Base-by-base conservation (phyloP, 2,888 invertebrate genomes). In the Mayetiola destructor region DNA sequence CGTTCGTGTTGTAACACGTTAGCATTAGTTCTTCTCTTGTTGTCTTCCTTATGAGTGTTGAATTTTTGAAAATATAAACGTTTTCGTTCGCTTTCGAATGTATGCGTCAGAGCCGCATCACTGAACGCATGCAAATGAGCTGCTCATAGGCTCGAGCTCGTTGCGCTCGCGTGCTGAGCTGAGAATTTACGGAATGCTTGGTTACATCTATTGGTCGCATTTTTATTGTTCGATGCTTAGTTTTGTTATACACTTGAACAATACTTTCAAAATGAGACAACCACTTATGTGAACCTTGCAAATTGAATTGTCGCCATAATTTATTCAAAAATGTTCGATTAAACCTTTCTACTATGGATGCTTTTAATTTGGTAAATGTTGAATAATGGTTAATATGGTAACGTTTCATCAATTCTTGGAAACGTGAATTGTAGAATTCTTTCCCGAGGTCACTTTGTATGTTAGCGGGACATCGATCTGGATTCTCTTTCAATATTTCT, bases 391-490 rank as follows among this genome's bases (percentile, higher is more conserved):
- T 59, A 53, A 59, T 60, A 32, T 56, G 56, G 63, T 59, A 61
- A 59, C 60, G 59, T 57, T 61, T 58, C 61, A 63, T 63, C 35
- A 65, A 56, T 35, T 56, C 57, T 55, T 60, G 23, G 60, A 65
- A 65, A 36, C 61, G 30, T 40, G 9, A 55, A 60, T 64, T 65
- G 59, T 59, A 65, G 59, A 65, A 65, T 61, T 66, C 64, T 56
- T 59, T 64, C 18, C 65, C 67, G 27, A 60, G 42, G 61, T 68
- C 67, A 0, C 65, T 63, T 62, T 67, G 67, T n/a, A 65, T 32
- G 62, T 66, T 63, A 56, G 55, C 18, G 3, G 29, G 18, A 16
- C 10, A 14, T 6, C 20, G 16, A 35, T 35, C n/a, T 12, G 18
- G 21, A 35, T 20, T 21, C 1, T 36, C 8, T 12, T 12, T 20